Evolutionary conservation across 92 coral and sea anemone genomes (phyloP).

Genomic region (Parazoanthus darwini): DNA sequence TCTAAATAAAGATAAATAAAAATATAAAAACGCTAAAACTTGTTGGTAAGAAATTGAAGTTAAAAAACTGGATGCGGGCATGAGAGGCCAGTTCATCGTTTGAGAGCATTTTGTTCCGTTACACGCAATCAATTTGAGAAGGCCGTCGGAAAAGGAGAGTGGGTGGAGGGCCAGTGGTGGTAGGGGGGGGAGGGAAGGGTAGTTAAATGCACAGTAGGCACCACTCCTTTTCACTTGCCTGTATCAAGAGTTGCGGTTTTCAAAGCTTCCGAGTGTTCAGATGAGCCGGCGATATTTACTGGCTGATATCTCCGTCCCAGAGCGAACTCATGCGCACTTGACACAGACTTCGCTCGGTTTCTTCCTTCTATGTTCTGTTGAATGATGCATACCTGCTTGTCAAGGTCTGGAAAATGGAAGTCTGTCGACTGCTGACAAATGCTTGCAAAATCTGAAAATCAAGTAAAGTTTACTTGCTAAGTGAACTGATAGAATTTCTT

Average conservation of each 20-base stretch:
- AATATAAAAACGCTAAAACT: too few species aligned
- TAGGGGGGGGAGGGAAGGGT: too few species aligned
- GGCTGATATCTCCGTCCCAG: slow-evolving; percentile 19
- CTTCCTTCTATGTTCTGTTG: slow-evolving; percentile 87
- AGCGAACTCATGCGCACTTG: slow-evolving; percentile 48
- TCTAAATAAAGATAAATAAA: too few species aligned
- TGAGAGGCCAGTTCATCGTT: too few species aligned
- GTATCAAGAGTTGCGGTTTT: slow-evolving; percentile 34
- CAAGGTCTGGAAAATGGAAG: slow-evolving; percentile 98
- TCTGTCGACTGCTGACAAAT: slow-evolving; percentile 98
- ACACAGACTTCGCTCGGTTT: slow-evolving; percentile 60
- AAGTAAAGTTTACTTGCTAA: neutral
- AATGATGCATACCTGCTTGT: slow-evolving; percentile 90
- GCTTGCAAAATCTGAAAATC: slow-evolving; percentile 75
- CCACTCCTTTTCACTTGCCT: slow-evolving; percentile 5
- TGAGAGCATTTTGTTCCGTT: too few species aligned
- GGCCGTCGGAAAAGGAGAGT: too few species aligned
- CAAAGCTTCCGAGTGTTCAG: slow-evolving; percentile 30
- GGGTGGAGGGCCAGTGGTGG: too few species aligned
- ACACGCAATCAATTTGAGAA: too few species aligned
- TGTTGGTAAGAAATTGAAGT: too few species aligned
- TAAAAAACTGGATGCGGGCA: too few species aligned
- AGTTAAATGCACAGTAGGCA: too few species aligned
- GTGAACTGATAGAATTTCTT: too few species aligned
- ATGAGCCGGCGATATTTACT: neutral